phyloP scores from a whole-genome alignment of 2,797 vertebrate species.

The Carduelis carduelis region DNA sequence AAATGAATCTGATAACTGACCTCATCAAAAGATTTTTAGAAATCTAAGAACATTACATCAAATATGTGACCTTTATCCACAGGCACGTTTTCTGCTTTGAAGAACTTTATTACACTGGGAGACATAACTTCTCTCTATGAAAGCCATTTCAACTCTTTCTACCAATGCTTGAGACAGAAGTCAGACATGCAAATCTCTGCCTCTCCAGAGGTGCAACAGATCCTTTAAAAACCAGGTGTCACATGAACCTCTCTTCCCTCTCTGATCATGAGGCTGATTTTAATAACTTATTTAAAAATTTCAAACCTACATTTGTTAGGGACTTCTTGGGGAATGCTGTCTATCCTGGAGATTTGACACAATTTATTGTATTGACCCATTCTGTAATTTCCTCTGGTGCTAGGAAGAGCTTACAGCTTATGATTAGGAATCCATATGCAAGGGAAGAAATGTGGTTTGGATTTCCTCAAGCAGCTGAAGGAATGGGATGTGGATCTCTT shows the following conservation, averaged over 20 bases:
- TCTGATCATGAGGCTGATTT: not conserved
- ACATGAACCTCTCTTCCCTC: not conserved
- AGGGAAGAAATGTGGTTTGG: not conserved
- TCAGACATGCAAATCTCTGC: not conserved
- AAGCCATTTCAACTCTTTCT: conserved; percentile 3
- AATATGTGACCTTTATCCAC: conserved; percentile 40
- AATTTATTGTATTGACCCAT: not conserved
- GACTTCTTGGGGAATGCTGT: rapidly evolving
- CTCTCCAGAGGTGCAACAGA: not conserved
- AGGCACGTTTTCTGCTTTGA: conserved; percentile 35
- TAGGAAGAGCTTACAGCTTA: not conserved
- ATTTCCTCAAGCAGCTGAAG: not conserved
- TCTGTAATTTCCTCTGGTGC: not conserved
- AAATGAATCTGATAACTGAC: conserved; percentile 39
- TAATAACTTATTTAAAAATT: not conserved
- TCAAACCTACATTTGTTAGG: not conserved
- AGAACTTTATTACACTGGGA: conserved; percentile 4
- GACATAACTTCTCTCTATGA: not conserved
- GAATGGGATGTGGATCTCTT: not conserved
- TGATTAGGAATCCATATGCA: not conserved
- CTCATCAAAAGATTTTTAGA: conserved; percentile 63
- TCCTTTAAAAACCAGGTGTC: not conserved
- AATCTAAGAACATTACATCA: conserved; percentile 43
- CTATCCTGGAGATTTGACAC: not conserved
- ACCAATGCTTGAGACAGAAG: not conserved